These are phyloP conservation scores for Dynastes tityus DNA, from an alignment of 2,888 invertebrate species.

Conservation along the genomic window DNA sequence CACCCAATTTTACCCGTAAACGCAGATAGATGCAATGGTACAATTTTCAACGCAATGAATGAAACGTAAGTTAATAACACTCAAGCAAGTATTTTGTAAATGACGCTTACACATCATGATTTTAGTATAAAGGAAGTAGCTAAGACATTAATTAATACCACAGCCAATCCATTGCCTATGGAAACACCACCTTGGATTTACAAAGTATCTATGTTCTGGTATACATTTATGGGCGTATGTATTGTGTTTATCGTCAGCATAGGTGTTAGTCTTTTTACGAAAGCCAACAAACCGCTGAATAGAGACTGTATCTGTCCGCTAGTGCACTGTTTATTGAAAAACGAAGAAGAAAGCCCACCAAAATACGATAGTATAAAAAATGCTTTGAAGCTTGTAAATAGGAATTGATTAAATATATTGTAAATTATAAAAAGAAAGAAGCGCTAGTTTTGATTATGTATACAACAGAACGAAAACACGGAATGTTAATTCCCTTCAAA, in stretches of 20 bases:
- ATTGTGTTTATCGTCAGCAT: conserved; percentile 76
- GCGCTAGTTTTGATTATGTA: too few relatives aligned
- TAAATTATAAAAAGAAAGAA: neutral
- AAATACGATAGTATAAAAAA: conserved; percentile 46
- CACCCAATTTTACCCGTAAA: conserved; percentile 63
- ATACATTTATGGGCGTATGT: conserved; percentile 76
- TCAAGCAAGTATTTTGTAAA: neutral
- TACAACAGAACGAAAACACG: too few relatives aligned
- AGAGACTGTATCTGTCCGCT: conserved; percentile 75
- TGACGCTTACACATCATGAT: neutral
- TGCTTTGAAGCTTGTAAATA: conserved; percentile 47
- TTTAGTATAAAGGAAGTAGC: neutral
- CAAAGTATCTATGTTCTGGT: conserved; percentile 80
- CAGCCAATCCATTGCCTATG: neutral
- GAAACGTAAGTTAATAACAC: conserved; percentile 55
- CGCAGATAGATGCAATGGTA: conserved; percentile 54
- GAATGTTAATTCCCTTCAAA: too few relatives aligned
- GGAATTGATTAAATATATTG: neutral
- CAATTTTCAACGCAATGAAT: conserved; percentile 2
- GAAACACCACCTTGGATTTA: conserved; percentile 68
- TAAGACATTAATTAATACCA: neutral
- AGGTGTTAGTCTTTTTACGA: conserved; percentile 77
- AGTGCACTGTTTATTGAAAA: conserved; percentile 72
- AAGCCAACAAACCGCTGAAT: conserved; percentile 74
- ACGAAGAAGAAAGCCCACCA: conserved; percentile 63